A percentile compares a stretch with the other conserved stretches of the same genome.
Conservation (phyloP, 2,888 invertebrate species). For the Crematogaster levior region DNA sequence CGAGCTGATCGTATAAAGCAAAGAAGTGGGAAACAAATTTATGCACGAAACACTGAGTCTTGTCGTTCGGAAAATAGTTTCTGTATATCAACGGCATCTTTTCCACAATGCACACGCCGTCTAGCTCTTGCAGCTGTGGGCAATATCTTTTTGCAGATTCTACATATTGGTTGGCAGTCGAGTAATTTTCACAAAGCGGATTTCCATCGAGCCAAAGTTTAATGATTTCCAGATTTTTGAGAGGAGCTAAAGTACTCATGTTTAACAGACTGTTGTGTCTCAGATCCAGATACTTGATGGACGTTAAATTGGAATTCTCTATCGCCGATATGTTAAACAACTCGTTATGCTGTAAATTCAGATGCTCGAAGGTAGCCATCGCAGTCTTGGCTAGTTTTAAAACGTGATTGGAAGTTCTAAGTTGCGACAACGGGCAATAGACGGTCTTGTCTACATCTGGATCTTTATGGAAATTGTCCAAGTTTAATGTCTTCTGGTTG, state of each 20-base stretch:
- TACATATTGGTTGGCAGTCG: slow-evolving; percentile 88
- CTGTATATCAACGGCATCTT: slow-evolving; percentile 73
- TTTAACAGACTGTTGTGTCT: slow-evolving; percentile 81
- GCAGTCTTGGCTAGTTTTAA: slow-evolving; percentile 81
- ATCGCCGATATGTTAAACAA: slow-evolving; percentile 72
- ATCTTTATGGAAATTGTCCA: slow-evolving; percentile 86
- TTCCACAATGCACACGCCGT: slow-evolving; percentile 85
- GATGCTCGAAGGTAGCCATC: slow-evolving; percentile 73
- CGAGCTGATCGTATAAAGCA: slow-evolving; percentile 88
- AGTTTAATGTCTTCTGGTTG: slow-evolving; percentile 81
- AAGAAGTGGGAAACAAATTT: slow-evolving; percentile 90
- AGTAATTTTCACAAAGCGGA: slow-evolving; percentile 89
- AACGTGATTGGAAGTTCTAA: slow-evolving; percentile 86
- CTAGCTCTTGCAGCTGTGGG: slow-evolving; percentile 87
- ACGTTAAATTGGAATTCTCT: slow-evolving; percentile 67
- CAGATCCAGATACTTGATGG: slow-evolving; percentile 79
- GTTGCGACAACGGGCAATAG: slow-evolving; percentile 86
- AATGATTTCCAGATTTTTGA: slow-evolving; percentile 85
- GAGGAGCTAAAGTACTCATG: slow-evolving; percentile 78
- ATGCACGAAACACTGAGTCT: slow-evolving; percentile 85
- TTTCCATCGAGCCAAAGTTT: slow-evolving; percentile 90
- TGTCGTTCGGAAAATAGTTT: slow-evolving; percentile 71
- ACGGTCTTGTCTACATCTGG: slow-evolving; percentile 82
- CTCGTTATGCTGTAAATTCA: slow-evolving; percentile 79
- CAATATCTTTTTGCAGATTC: slow-evolving; percentile 87